These are phyloP conservation scores for Dysidea cf. avara DNA, from an alignment of 37 sponge, comb jelly and placozoan species.

Conservation along the genomic window DNA sequence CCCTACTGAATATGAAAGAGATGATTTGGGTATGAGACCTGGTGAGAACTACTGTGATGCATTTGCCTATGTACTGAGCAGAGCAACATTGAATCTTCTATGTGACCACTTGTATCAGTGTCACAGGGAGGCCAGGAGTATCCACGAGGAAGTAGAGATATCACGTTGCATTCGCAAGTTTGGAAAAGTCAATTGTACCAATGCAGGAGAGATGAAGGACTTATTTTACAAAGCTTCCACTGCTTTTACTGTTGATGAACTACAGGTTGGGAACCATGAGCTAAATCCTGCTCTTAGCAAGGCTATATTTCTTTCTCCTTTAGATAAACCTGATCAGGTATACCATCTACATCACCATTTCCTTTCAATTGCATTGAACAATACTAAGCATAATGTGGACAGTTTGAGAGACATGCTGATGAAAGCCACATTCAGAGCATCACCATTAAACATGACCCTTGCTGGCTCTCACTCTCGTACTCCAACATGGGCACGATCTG, in stretches of 20 bases:
- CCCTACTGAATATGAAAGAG: slow-evolving; percentile 22
- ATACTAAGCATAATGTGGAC: neutral
- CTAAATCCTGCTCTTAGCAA: slow-evolving; percentile 12
- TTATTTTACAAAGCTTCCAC: slow-evolving; percentile 30
- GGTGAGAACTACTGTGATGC: slow-evolving; percentile 44
- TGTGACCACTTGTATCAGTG: slow-evolving; percentile 24
- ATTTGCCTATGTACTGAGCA: slow-evolving; percentile 29
- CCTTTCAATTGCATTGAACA: neutral
- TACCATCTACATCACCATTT: slow-evolving; percentile 40
- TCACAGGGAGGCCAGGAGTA: slow-evolving; percentile 19
- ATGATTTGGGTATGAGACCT: slow-evolving; percentile 31
- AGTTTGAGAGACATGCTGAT: slow-evolving; percentile 17
- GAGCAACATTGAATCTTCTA: slow-evolving; percentile 21
- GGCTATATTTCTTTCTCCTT: slow-evolving; percentile 28
- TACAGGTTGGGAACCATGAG: slow-evolving; percentile 30
- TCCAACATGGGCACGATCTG: slow-evolving; percentile 38
- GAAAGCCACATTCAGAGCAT: slow-evolving; percentile 4
- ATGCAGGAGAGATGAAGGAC: slow-evolving; percentile 28
- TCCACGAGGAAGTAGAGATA: slow-evolving; percentile 44
- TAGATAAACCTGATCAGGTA: slow-evolving; percentile 35
- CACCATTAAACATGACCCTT: slow-evolving; percentile 6
- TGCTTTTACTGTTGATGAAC: slow-evolving; percentile 23
- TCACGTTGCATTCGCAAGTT: slow-evolving; percentile 30
- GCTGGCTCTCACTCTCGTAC: slow-evolving; percentile 21
- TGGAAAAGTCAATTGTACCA: slow-evolving; percentile 37